Evolutionary conservation across 2,797 vertebrate species (phyloP).

Genomic region (Alcedo atthis): DNA sequence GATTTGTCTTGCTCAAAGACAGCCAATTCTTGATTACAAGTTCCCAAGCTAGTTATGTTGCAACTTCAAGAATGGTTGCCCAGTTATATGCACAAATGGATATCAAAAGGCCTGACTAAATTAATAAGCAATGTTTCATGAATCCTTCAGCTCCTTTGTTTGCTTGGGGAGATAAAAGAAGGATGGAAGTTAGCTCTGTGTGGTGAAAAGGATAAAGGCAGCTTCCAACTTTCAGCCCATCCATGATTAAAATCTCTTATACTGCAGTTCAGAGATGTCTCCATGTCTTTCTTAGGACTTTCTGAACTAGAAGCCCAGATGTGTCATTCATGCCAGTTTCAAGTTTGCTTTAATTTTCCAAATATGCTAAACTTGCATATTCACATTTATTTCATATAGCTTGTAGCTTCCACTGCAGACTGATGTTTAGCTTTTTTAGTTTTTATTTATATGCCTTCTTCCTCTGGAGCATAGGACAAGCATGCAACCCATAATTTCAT

Average conservation of each 20-base stretch:
- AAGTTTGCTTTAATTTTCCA: not conserved
- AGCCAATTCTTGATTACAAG: too few species aligned
- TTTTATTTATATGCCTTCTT: not conserved
- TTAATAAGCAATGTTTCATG: too few species aligned
- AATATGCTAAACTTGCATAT: not conserved
- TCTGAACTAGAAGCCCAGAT: not conserved
- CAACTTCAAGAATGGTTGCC: too few species aligned
- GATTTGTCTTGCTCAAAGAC: too few species aligned
- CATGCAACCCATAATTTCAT: not conserved
- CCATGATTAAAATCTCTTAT: not conserved
- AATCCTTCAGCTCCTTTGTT: too few species aligned
- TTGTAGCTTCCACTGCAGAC: not conserved
- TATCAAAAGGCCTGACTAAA: too few species aligned
- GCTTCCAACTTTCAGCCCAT: not conserved
- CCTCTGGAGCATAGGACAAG: not conserved
- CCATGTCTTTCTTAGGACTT: not conserved
- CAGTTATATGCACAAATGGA: too few species aligned
- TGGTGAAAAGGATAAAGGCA: not conserved
- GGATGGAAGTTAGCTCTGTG: not conserved
- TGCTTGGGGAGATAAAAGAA: not conserved
- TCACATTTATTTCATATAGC: not conserved
- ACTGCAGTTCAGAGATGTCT: not conserved
- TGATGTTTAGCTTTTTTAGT: not conserved
- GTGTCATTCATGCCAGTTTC: fast-evolving
- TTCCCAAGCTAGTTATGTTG: too few species aligned